Conservation (phyloP, 2,113 vertebrate genomes). For the Semnopithecus entellus region DNA sequence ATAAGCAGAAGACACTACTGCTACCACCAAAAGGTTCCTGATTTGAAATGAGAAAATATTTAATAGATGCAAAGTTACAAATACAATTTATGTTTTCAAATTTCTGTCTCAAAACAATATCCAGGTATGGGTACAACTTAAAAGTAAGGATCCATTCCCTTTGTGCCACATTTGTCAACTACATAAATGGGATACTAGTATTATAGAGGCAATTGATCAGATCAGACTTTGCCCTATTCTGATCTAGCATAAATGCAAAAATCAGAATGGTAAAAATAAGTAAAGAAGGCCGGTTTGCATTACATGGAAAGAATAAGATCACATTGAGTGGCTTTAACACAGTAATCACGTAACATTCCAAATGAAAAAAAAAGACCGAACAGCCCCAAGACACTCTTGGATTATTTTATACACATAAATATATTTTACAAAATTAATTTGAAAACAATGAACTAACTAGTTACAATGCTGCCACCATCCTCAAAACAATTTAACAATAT, state of each 20-base stretch:
- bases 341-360: background rate
- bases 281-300: background rate
- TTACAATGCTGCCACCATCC: background rate
- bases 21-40: background rate
- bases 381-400: background rate
- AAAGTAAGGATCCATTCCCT: background rate
- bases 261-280: background rate
- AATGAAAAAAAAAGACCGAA: background rate
- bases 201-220: background rate
- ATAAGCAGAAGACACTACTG: background rate
- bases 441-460: background rate
- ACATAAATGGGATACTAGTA: background rate
- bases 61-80: background rate
- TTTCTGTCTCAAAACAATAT: slow-evolving; percentile 3
- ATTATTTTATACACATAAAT: slow-evolving; percentile 9
- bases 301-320: background rate
- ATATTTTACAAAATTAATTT: background rate
- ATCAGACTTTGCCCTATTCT: slow-evolving; percentile 13
- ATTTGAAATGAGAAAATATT: background rate
- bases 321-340: background rate
- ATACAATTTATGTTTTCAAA: background rate
- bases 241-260: slow-evolving; percentile 8
- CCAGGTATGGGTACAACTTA: background rate
- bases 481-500: slow-evolving; percentile 11
- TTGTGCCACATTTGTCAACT: background rate